These are phyloP conservation scores for Cosmopolites sordidus DNA, from an alignment of 2,888 invertebrate genomes.

Conservation along the genomic window DNA sequence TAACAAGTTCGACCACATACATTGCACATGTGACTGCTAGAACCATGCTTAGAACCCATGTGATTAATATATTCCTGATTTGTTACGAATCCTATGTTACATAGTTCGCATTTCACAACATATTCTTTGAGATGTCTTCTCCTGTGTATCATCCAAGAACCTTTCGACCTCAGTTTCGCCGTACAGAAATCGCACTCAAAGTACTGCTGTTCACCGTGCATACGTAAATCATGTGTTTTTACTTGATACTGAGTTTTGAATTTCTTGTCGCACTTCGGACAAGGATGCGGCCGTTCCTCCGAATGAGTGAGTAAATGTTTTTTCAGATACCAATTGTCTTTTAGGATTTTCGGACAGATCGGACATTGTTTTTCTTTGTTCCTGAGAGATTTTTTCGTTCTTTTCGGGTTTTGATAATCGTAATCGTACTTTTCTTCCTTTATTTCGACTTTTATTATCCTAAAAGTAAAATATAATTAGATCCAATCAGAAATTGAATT, in stretches of 20 bases:
- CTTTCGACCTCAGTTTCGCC: constrained; percentile 48
- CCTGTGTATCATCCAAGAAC: constrained; percentile 50
- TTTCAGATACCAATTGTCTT: constrained; percentile 45
- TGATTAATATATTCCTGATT: constrained; percentile 38
- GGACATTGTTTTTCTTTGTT: constrained; percentile 34
- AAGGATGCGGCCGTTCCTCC: constrained; percentile 37
- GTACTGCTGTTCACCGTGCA: constrained; percentile 8
- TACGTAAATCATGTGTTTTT: constrained; percentile 22
- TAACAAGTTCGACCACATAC: constrained; percentile 37
- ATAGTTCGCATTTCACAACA: constrained; percentile 49
- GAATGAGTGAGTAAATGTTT: constrained; percentile 40
- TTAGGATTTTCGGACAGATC: constrained; percentile 46
- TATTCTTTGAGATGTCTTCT: constrained; percentile 53
- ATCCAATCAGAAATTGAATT: not conserved
- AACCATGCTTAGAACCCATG: constrained; percentile 35
- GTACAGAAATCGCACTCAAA: constrained; percentile 54
- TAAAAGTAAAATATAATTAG: constrained; percentile 6
- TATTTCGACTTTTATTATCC: not conserved
- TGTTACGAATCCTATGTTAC: constrained; percentile 36
- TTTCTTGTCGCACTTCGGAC: constrained; percentile 43
- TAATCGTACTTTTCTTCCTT: constrained; percentile 4
- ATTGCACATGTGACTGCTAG: constrained; percentile 35
- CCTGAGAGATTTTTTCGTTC: not conserved
- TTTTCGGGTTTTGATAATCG: not conserved
- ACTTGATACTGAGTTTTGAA: constrained; percentile 36